Evolutionary conservation across 2,888 invertebrate species (phyloP), one percentile per base, ranked within the genome.

Genomic region (Eumacrocentrus americanus): DNA sequence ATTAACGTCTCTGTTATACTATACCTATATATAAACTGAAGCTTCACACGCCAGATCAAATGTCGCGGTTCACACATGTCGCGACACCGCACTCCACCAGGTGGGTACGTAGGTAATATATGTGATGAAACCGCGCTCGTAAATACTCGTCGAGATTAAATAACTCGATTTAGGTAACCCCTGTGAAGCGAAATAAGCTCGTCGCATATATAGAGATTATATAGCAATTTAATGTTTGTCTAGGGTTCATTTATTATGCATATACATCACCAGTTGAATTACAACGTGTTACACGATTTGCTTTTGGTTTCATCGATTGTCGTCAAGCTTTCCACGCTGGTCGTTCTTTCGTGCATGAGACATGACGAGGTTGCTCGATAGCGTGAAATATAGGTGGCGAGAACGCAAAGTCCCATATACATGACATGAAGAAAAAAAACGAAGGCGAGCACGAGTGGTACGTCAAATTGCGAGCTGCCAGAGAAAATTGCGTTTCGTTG

Each of bases 401-500:
- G 18, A 40, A 18, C 38, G 16, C 6, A 6, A 40, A 18, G 6
- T 6, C 34, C 22, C 5, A 11, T 52, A 11, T 18, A 38, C 22
- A 35, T 52, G 29, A 20, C 11, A 37, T 52, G 48, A 50, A 42
- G 52, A 42, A 16, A 16, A 16, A 1, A 34, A 9, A 50, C 7
- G 35, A 9, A 11, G 18, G 12, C 18, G 18, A 14, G 18, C 16
- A 37, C 6, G 18, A 4, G 12, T n/a, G 12, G 7, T 20, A 69
- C 54, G 66, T 64, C 64, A 59, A 71, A 69, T 63, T 66, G 67
- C 65, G 40, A 22, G 55, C 50, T 58, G 46, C 29, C 62, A 40
- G 52, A 63, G 70, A 68, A 67, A 68, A 71, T 71, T 70, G 62
- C 66, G 67, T 67, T 65, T 63, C 50, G 64, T 63, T 64, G 70